Evolutionary conservation across 2,797 vertebrate genomes (phyloP), one percentile per base, ranked within the genome.

Genomic region (Cephalopachus bancanus): DNA sequence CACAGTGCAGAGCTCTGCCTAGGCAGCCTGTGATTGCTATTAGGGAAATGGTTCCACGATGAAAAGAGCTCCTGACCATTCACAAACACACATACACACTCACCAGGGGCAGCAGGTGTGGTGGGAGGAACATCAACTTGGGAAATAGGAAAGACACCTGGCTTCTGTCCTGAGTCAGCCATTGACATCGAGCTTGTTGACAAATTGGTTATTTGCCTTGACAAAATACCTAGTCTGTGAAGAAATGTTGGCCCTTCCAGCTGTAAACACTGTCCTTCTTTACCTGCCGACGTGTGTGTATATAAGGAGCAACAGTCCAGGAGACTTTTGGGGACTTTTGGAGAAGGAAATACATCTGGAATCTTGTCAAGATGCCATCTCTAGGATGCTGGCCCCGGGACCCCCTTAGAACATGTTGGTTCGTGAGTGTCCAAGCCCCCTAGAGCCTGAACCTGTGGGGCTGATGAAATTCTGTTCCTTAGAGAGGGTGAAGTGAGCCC

Each of bases 281-380:
- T 26, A 1, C 14, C 90, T 97, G 80, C 93, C 57, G 57, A n/a
- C 20, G 20, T 15, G 24, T 65, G 5, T 79, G 60, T 89, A 65
- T 17, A 5, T 24, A 7, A 59, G 76, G 69, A 80, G 60, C 65
- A 69, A 22, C 3, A 30, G 0, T 62, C 19, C 1, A 44, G 89
- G 85, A 89, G 22, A 51, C 22, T 30, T 10, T 4, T 3, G 78
- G 78, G 65, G 72, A 79, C n/a, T n/a, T n/a, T 65, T 3, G 1
- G 22, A 59, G 37, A 78, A 83, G 81, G 75, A 92, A 83, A 59
- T 51, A 26, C 7, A n/a, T 89, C 88, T 79, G 65, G 75, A 64
- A 83, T 53, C 69, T 89, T 59, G 28, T 49, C n/a, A n/a, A 49
- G 22, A 60, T 49, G 49, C 51, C 71, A 12, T 65, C 81, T 93